Base-by-base conservation (phyloP, 2,113 vertebrate genomes). In the Pheucticus melanocephalus region DNA sequence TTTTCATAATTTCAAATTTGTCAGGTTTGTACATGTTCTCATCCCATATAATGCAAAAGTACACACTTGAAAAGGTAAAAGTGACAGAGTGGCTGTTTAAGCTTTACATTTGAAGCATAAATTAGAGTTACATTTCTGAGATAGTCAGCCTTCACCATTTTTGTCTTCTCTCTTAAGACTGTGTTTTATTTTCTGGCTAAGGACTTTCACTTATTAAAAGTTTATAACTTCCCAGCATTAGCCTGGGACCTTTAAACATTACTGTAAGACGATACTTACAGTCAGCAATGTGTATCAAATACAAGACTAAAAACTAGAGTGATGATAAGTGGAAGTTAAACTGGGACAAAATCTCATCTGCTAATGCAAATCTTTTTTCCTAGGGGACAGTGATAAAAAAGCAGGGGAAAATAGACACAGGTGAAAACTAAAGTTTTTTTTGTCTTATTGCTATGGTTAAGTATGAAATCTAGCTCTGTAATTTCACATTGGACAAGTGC, bases 121-220 rank as follows among this genome's bases (percentile, higher is more conserved):
- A 30, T 69, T 91, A 80, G 31, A 79, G 48, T 64, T 66, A 4
- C 9, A 37, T 73, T 25, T 69, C 39, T 50, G 63, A 83, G 47
- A 51, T 24, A 78, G 66, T 37, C 20, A 79, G 0, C 8, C 16
- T 7, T 72, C 27, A 78, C 61, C 8, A 15, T 33, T 89, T 94
- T 76, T 82, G 27, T 86, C 24, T 90, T 82, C 11, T 44, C 23
- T 79, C 69, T 92, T 89, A 61, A 69, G 78, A 33, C 14, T 37
- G 16, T 64, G 21, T 57, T 89, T 66, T 78, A 87, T 89, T 91
- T 91, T 94, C 78, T 50, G 40, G 27, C 64, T 59, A 68, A 92
- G 27, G 22, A 44, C 60, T 68, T 70, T 44, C 14, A 56, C 25
- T 78, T 93, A 48, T 45, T 86, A 48, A 23, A 70, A 68, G 21